phyloP scores from a whole-genome alignment of 1,140 invertebrate species.

The Liolophura sinensis region DNA sequence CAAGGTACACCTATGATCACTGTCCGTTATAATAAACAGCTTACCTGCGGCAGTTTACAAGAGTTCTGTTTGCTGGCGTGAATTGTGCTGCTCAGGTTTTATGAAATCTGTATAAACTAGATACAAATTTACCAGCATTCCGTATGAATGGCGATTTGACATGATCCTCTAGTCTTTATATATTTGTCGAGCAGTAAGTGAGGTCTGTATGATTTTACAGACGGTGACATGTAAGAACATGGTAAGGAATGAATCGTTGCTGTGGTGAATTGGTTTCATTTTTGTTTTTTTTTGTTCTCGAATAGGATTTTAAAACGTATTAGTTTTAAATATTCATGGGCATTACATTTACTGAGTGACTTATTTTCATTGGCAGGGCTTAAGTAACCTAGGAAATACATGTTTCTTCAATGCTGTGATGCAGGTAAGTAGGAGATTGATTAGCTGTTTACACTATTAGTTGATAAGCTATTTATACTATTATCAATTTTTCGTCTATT shows the following conservation, averaged over 20 bases:
- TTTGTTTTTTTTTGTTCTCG: neutral
- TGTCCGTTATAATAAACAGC: too few relatives aligned
- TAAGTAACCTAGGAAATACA: slow-evolving; percentile 87
- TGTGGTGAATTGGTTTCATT: neutral
- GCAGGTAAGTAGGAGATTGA: slow-evolving; percentile 63
- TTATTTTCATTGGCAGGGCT: slow-evolving; percentile 37
- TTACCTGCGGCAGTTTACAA: too few relatives aligned
- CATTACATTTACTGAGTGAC: neutral
- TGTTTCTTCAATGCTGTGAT: slow-evolving; percentile 97
- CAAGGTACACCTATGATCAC: too few relatives aligned
- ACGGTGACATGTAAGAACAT: neutral
- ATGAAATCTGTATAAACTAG: too few relatives aligned
- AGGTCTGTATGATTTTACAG: slow-evolving; percentile 7
- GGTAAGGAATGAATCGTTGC: neutral
- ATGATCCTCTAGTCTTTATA: neutral
- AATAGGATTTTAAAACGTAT: neutral
- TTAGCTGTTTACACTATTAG: too few relatives aligned
- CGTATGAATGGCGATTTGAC: neutral
- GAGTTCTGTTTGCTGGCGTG: too few relatives aligned
- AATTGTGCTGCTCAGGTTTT: too few relatives aligned
- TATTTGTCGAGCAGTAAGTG: neutral
- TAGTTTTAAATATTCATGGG: neutral
- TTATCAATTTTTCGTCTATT: too few relatives aligned
- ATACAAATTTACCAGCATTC: neutral
- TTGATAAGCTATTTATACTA: too few relatives aligned